phyloP scores from a whole-genome alignment of 2,888 invertebrate species.

The Clistopyga incitator region DNA sequence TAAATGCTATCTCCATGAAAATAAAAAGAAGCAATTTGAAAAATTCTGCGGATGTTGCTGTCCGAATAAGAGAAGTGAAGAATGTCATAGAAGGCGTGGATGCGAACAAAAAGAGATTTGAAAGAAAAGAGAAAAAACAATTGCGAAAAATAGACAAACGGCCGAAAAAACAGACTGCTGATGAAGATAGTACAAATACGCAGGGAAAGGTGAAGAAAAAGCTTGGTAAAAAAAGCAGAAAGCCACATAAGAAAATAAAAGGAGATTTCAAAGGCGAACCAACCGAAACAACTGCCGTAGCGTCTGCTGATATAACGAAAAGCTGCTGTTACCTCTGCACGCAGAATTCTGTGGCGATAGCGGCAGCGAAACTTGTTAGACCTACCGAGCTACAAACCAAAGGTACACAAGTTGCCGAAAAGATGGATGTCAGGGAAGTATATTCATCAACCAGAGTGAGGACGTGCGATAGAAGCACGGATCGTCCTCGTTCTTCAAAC shows the following conservation, averaged over 20 bases:
- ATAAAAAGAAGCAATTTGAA: neutral
- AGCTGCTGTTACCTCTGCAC: conserved; percentile 75
- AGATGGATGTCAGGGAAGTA: conserved; percentile 58
- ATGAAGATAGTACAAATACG: conserved; percentile 8
- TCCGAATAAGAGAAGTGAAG: conserved; percentile 9
- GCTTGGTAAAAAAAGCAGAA: neutral
- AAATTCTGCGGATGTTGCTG: conserved; percentile 39
- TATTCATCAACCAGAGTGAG: conserved; percentile 69
- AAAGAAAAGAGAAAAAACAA: neutral
- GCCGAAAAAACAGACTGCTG: neutral
- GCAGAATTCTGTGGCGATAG: conserved; percentile 69
- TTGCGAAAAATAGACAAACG: conserved; percentile 2
- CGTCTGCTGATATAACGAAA: conserved; percentile 69
- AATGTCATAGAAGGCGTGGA: neutral
- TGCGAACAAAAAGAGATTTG: neutral
- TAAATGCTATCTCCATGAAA: conserved; percentile 21
- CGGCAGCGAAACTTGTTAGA: conserved; percentile 51
- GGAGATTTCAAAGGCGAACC: neutral
- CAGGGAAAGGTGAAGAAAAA: conserved; percentile 21
- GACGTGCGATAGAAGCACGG: conserved; percentile 69
- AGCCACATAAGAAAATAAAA: neutral
- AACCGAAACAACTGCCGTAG: conserved; percentile 10
- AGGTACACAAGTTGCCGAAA: conserved; percentile 63
- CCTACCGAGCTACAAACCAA: conserved; percentile 52
- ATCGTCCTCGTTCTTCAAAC: conserved; percentile 41